Evolutionary conservation across 2,113 vertebrate species (phyloP).

Genomic region (Isurus oxyrinchus): DNA sequence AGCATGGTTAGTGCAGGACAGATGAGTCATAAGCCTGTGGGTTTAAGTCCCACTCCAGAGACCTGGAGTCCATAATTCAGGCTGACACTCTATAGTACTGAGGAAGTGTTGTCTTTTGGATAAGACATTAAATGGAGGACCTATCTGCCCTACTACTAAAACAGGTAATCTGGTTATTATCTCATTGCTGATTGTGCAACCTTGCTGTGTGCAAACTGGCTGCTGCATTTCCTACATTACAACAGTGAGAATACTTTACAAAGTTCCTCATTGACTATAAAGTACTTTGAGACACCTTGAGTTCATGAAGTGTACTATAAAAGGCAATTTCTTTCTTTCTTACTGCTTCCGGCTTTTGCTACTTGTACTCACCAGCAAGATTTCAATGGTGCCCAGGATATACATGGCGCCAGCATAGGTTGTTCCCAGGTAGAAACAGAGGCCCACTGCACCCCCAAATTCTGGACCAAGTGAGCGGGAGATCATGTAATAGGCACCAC

Average conservation of each 20-base stretch:
- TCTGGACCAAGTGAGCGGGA: conserved; percentile 93
- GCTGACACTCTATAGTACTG: not conserved
- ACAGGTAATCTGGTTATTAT: not conserved
- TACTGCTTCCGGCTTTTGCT: not conserved
- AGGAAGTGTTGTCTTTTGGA: not conserved
- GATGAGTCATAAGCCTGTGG: not conserved
- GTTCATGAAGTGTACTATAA: not conserved
- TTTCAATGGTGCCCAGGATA: conserved; percentile 95
- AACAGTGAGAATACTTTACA: not conserved
- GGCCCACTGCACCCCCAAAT: conserved; percentile 93
- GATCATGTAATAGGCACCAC: conserved; percentile 98
- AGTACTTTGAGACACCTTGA: not conserved
- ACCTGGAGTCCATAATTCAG: not conserved
- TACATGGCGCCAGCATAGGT: conserved; percentile 98
- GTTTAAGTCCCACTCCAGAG: not conserved
- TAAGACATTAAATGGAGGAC: not conserved
- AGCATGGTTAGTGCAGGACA: not conserved
- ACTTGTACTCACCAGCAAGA: conserved; percentile 77
- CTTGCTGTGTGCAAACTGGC: not conserved
- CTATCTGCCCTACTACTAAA: not conserved
- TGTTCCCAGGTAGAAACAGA: conserved; percentile 98
- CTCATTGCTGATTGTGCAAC: not conserved
- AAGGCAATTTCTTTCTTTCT: not conserved
- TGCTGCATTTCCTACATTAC: not conserved
- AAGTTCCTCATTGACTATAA: not conserved